These are phyloP conservation scores for Raphicerus campestris DNA, from an alignment of 2,113 vertebrate genomes.

Conservation along the genomic window DNA sequence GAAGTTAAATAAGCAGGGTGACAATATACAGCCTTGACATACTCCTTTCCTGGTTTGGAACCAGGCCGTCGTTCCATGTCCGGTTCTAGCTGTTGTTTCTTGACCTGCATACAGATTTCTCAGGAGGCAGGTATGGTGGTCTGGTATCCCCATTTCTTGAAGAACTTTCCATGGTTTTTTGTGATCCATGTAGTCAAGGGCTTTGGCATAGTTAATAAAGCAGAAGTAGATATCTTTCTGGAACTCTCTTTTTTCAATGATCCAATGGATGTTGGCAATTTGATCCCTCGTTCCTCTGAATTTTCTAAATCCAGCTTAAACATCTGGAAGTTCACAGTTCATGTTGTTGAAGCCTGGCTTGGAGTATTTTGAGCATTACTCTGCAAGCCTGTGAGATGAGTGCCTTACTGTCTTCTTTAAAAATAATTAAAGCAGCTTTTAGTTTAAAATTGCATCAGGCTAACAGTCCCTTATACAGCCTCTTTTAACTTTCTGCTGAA, in stretches of 20 bases:
- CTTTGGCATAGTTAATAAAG: not conserved
- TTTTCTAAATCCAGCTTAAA: not conserved
- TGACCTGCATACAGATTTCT: not conserved
- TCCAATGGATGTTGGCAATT: not conserved
- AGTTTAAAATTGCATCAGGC: not conserved
- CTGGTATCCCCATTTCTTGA: not conserved
- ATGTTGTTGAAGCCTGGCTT: not conserved
- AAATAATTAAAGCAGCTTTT: conserved; percentile 9
- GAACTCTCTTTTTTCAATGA: not conserved
- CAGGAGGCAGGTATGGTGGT: not conserved
- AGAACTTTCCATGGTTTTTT: not conserved
- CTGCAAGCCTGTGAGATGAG: not conserved
- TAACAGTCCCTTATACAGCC: not conserved
- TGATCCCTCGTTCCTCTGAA: not conserved
- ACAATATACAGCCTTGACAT: not conserved
- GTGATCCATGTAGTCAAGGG: not conserved
- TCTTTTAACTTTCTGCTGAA: not conserved
- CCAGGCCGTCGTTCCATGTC: not conserved
- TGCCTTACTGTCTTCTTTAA: not conserved
- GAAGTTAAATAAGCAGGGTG: not conserved
- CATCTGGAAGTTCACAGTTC: not conserved
- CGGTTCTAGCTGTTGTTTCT: not conserved
- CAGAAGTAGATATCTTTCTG: not conserved
- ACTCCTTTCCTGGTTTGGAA: not conserved
- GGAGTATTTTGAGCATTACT: not conserved